phyloP scores from a whole-genome alignment of 2,113 vertebrate species.

The Tupaia chinensis region DNA sequence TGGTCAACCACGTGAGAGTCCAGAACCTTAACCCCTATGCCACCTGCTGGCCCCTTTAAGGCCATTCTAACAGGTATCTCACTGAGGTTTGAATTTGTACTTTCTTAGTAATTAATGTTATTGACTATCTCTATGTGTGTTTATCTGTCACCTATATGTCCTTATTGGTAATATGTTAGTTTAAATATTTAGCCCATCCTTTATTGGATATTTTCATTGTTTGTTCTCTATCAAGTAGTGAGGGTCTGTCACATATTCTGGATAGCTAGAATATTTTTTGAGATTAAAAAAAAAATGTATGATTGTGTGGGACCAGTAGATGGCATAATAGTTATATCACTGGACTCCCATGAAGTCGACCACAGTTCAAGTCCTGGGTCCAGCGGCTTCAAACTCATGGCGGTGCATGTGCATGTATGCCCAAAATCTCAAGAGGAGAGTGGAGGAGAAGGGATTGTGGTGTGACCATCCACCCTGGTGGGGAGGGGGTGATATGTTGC shows the following conservation, averaged over 20 bases:
- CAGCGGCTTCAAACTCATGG: no score
- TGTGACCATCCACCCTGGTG: no score
- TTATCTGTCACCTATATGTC: not conserved
- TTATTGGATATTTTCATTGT: not conserved
- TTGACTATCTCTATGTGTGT: not conserved
- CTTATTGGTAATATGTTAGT: not conserved
- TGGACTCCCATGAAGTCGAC: no score
- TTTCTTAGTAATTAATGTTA: not conserved
- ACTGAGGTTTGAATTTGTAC: not conserved
- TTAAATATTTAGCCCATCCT: not conserved
- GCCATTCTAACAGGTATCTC: not conserved
- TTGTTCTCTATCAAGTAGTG: not conserved
- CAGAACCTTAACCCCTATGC: no score
- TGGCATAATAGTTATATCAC: no score
- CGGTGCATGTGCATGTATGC: no score
- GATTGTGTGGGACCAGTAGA: no score
- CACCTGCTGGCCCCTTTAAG: not conserved
- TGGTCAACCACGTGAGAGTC: no score
- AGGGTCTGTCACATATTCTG: not conserved
- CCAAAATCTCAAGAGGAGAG: no score
- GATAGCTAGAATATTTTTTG: not conserved
- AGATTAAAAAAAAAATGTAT: constrained; percentile 11
- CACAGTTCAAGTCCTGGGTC: no score
- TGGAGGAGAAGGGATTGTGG: no score
- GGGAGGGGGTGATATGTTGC: no score